Percentiles rank a stretch among this genome's conserved stretches.
phyloP scores from a whole-genome alignment of 2,113 vertebrate species.

The Misgurnus mizolepis region DNA sequence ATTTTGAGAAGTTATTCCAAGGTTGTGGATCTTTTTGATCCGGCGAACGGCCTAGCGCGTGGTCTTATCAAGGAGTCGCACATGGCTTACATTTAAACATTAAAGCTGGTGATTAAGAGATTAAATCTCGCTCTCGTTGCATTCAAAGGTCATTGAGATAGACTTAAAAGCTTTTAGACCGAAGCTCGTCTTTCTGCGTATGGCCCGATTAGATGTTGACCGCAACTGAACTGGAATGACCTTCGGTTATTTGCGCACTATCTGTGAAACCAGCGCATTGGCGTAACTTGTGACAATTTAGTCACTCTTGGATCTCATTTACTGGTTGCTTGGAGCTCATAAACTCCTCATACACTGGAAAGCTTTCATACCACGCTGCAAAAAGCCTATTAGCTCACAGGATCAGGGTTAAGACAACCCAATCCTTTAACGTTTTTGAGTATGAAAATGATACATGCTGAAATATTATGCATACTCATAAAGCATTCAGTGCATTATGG shows the following conservation, averaged over 20 bases:
- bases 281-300: too few relatives aligned
- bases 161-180: slow-evolving; percentile 53
- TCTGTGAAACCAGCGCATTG: neutral
- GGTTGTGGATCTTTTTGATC: slow-evolving; percentile 22
- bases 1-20: slow-evolving; percentile 12
- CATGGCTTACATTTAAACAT: slow-evolving; percentile 77
- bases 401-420: too few relatives aligned
- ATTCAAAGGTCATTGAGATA: slow-evolving; percentile 70
- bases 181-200: neutral
- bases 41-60: neutral
- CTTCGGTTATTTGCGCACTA: neutral
- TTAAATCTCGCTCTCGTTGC: slow-evolving; percentile 73
- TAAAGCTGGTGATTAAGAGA: slow-evolving; percentile 75
- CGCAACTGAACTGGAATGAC: slow-evolving; percentile 20
- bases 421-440: too few relatives aligned
- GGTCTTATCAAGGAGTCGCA: slow-evolving; percentile 64
- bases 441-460: too few relatives aligned
- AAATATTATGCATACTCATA: too few relatives aligned
- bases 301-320: too few relatives aligned
- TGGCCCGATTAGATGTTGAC: slow-evolving; percentile 13
- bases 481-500: too few relatives aligned
- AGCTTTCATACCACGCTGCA: too few relatives aligned
- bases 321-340: too few relatives aligned
- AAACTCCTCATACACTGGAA: too few relatives aligned
- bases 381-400: too few relatives aligned